A percentile compares a stretch with the other conserved stretches of the same genome.
Evolutionary conservation across 2,113 vertebrate species (phyloP).

Genomic region (Lethenteron reissneri): DNA sequence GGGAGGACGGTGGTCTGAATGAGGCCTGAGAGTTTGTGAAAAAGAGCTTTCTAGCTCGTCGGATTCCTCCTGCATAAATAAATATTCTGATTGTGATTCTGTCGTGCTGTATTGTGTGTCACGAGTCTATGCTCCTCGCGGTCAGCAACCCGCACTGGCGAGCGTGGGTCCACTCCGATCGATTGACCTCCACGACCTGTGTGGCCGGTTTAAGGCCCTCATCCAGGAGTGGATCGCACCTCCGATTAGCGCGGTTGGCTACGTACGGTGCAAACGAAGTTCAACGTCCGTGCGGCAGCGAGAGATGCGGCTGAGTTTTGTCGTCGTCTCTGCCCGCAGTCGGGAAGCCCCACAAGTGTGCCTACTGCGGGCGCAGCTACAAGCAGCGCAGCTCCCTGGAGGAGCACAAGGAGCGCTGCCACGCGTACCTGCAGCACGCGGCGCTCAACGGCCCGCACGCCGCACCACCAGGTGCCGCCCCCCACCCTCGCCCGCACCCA

Average conservation of each 20-base stretch:
- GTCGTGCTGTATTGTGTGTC: no score
- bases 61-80: no score
- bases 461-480: no score
- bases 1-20: background rate
- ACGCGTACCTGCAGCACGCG: conserved; percentile 97
- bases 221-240: background rate
- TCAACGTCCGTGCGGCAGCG: background rate
- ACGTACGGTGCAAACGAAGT: background rate
- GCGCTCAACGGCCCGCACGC: conserved; percentile 29
- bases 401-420: conserved; percentile 94
- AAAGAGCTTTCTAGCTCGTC: no score
- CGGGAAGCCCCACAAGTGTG: conserved; percentile 96
- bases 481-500: no score
- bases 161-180: background rate
- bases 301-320: background rate
- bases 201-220: background rate
- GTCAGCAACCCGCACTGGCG: background rate
- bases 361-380: conserved; percentile 89
- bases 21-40: background rate
- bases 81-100: no score
- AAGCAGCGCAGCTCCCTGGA: conserved; percentile 94
- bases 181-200: background rate
- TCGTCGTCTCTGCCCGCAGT: conserved; percentile 30
- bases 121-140: no score
- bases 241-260: background rate